These are phyloP conservation scores for Gila orcuttii DNA, from an alignment of 2,113 vertebrate species.

Conservation along the genomic window DNA sequence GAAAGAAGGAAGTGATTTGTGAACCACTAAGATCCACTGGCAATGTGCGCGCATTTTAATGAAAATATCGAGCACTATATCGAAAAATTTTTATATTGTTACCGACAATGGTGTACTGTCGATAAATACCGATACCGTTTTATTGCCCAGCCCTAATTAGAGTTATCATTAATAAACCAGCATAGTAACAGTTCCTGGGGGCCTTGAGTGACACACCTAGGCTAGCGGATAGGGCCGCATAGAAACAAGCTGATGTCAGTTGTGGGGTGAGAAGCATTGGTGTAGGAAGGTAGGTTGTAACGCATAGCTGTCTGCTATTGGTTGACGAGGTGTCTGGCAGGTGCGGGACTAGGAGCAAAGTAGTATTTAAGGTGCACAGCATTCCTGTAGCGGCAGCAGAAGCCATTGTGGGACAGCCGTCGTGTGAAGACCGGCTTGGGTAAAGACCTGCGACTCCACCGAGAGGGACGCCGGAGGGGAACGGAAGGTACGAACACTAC, in stretches of 20 bases:
- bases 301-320: neutral
- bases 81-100: too few species aligned
- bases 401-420: neutral
- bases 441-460: neutral
- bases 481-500: rapidly evolving
- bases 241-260: neutral
- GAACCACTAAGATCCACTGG: too few species aligned
- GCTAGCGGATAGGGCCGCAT: neutral
- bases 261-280: too few species aligned
- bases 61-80: too few species aligned
- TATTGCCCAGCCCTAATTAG: too few species aligned
- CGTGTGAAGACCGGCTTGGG: neutral
- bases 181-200: neutral
- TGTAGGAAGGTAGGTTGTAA: neutral
- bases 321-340: neutral
- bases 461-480: too few species aligned
- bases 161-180: too few species aligned
- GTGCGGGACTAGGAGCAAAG: neutral
- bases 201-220: too few species aligned
- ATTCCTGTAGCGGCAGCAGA: neutral
- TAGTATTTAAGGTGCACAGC: rapidly evolving
- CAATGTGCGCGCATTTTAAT: too few species aligned
- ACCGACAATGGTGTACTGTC: too few species aligned
- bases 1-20: too few species aligned
- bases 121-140: too few species aligned